Evolutionary conservation across 2,888 invertebrate genomes (phyloP).

Genomic region (Cerastis leucographa): DNA sequence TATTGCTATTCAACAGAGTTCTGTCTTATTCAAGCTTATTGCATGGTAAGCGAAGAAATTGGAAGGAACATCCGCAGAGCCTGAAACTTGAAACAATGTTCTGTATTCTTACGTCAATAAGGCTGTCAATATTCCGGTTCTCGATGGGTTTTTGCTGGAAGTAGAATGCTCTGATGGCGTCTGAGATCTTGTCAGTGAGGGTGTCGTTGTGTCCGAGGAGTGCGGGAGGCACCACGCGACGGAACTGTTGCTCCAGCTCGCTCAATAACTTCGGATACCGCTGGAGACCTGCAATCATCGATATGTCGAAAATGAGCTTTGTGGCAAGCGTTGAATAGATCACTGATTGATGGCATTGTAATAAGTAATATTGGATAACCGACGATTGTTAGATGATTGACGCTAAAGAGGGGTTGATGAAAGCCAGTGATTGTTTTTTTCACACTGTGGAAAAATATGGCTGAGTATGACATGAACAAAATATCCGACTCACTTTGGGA

Average conservation of each 20-base stretch:
- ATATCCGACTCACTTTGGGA: neutral
- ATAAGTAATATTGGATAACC: neutral
- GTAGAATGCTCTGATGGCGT: constrained; percentile 90
- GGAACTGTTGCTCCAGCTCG: constrained; percentile 90
- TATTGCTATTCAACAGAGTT: neutral
- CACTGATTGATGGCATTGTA: neutral
- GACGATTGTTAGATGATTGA: neutral
- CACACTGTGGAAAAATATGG: neutral
- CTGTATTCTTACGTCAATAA: constrained; percentile 87
- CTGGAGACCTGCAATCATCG: constrained; percentile 86
- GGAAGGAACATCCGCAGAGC: neutral
- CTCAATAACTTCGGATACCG: constrained; percentile 90
- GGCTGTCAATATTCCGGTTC: constrained; percentile 89
- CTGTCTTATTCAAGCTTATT: neutral
- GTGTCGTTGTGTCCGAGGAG: constrained; percentile 81
- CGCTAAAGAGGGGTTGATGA: neutral
- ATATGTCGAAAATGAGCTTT: neutral
- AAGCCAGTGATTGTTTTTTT: neutral
- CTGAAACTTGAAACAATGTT: neutral
- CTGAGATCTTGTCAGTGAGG: constrained; percentile 78
- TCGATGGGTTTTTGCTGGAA: constrained; percentile 90
- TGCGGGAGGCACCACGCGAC: constrained; percentile 90
- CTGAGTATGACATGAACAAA: neutral
- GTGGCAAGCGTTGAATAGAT: neutral
- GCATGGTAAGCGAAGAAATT: neutral